Evolutionary conservation across 2,888 invertebrate species (phyloP).

Genomic region (Drosophila melanosoma): DNA sequence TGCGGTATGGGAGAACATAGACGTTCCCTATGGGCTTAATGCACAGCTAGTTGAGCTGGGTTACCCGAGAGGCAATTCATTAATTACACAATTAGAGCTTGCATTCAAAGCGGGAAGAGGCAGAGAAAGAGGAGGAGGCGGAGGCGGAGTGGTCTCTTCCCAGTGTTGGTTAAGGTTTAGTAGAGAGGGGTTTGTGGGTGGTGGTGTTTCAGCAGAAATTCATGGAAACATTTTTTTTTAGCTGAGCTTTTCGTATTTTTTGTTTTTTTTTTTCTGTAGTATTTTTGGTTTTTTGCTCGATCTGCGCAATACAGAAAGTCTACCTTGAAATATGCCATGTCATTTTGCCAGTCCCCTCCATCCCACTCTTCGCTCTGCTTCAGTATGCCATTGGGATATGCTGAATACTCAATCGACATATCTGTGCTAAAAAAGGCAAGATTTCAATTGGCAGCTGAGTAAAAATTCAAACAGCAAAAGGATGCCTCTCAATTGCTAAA

Average conservation of each 20-base stretch:
- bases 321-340: slow-evolving; percentile 79
- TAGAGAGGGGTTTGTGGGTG: neutral
- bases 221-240: slow-evolving; percentile 10
- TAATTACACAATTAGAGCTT: slow-evolving; percentile 77
- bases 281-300: slow-evolving; percentile 26
- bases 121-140: neutral
- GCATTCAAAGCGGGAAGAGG: slow-evolving; percentile 23
- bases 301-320: slow-evolving; percentile 65
- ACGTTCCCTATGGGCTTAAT: neutral
- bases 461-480: neutral
- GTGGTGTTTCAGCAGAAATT: slow-evolving; percentile 19
- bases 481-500: neutral
- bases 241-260: neutral
- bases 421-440: neutral
- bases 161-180: neutral
- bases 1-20: neutral
- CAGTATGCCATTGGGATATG: slow-evolving; percentile 31
- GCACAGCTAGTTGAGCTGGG: slow-evolving; percentile 18
- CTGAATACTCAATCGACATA: slow-evolving; percentile 39
- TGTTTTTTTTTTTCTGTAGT: slow-evolving; percentile 4
- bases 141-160: neutral
- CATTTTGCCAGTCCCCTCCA: slow-evolving; percentile 44
- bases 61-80: slow-evolving; percentile 65
- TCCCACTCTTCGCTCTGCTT: neutral
- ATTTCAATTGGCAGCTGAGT: slow-evolving; percentile 1